Evolutionary conservation across 2,888 invertebrate genomes (phyloP).

Genomic region (Dinocampus coccinellae): DNA sequence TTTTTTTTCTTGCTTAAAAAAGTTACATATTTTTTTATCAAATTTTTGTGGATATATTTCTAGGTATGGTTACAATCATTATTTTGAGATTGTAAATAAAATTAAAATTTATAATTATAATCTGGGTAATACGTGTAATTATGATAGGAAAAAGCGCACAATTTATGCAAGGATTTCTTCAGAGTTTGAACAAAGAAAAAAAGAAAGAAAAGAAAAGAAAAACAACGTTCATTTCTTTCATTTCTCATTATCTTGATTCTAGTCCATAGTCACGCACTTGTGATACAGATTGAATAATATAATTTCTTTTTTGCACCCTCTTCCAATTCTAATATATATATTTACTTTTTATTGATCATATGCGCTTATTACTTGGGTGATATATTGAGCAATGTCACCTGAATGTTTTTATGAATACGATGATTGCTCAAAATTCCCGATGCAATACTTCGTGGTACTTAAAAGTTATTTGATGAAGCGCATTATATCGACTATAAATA

Average conservation of each 20-base stretch:
- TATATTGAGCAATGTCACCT: constrained; percentile 28
- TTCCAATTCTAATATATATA: constrained; percentile 28
- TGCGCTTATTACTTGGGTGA: constrained; percentile 38
- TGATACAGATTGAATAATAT: constrained; percentile 31
- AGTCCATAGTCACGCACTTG: constrained; percentile 56
- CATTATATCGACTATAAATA: neutral
- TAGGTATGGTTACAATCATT: constrained; percentile 67
- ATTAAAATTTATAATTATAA: constrained; percentile 24
- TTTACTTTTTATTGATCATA: constrained; percentile 36
- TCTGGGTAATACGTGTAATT: constrained; percentile 27
- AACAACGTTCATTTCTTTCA: constrained; percentile 30
- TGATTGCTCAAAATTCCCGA: constrained; percentile 19
- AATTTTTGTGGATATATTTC: constrained; percentile 43
- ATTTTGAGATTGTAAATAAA: constrained; percentile 62
- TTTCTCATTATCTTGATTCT: constrained; percentile 53
- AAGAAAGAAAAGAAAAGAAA: constrained; percentile 38
- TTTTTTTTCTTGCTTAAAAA: neutral
- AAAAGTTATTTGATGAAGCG: neutral
- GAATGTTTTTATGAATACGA: constrained; percentile 39
- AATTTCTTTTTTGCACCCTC: constrained; percentile 18
- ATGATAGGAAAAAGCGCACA: constrained; percentile 43
- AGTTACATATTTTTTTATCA: constrained; percentile 24
- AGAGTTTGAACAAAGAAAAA: no score
- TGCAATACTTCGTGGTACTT: constrained; percentile 33
- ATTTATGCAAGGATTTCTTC: constrained; percentile 41